Conservation (phyloP, 2,888 invertebrate species). For the Platycheirus albimanus region DNA sequence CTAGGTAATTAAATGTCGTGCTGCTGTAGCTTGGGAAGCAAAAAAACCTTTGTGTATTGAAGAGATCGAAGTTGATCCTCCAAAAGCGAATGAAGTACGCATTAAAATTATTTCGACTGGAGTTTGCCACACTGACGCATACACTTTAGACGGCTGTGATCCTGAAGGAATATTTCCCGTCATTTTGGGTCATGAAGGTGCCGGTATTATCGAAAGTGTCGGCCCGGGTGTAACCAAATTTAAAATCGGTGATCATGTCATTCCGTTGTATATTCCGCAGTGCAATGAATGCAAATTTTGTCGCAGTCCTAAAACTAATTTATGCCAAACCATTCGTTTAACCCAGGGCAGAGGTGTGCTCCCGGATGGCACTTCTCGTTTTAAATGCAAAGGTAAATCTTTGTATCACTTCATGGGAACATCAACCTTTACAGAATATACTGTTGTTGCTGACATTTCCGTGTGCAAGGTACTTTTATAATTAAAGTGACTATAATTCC, state of each 20-base stretch:
- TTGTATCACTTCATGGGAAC: slow-evolving; percentile 98
- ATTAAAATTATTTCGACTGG: slow-evolving; percentile 91
- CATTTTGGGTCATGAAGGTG: slow-evolving; percentile 97
- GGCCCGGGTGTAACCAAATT: slow-evolving; percentile 95
- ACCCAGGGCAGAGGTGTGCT: slow-evolving; percentile 95
- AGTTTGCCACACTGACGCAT: slow-evolving; percentile 96
- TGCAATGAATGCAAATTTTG: slow-evolving; percentile 99
- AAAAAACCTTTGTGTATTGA: slow-evolving; percentile 95
- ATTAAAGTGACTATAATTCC: too few species aligned
- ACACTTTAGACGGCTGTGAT: slow-evolving; percentile 93
- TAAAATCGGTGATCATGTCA: slow-evolving; percentile 96
- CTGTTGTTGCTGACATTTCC: slow-evolving; percentile 97
- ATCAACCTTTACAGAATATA: slow-evolving; percentile 96
- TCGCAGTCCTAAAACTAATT: slow-evolving; percentile 96
- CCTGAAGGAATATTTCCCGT: slow-evolving; percentile 96
- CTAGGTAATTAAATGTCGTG: slow-evolving; percentile 93
- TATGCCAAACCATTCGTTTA: slow-evolving; percentile 95
- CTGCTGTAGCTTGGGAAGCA: slow-evolving; percentile 98
- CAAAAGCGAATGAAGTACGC: slow-evolving; percentile 95
- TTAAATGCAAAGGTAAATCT: slow-evolving; percentile 86
- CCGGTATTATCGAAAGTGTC: slow-evolving; percentile 97
- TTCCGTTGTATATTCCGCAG: slow-evolving; percentile 98
- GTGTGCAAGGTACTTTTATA: slow-evolving; percentile 90
- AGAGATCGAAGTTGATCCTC: slow-evolving; percentile 96
- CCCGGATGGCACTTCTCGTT: slow-evolving; percentile 95